A percentile compares a stretch with the other conserved stretches of the same genome.
phyloP scores from a whole-genome alignment of 2,888 invertebrate genomes.

The Scaptomyza reducta region DNA sequence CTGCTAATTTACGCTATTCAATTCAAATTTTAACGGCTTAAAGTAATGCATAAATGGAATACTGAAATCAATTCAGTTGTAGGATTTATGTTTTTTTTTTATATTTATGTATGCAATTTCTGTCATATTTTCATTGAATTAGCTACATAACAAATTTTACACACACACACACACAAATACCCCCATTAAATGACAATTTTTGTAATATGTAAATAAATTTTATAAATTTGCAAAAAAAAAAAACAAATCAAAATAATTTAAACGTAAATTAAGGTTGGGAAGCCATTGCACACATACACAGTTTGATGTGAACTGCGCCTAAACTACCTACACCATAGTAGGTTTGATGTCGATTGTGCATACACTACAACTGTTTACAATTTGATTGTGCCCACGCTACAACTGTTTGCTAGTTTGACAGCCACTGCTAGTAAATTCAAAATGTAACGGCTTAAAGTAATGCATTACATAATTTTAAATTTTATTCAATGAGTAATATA shows the following conservation, averaged over 20 bases:
- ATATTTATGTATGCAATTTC: neutral
- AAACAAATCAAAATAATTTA: neutral
- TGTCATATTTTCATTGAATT: neutral
- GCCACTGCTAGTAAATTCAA: neutral
- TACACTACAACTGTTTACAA: no score
- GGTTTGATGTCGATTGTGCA: constrained; percentile 1
- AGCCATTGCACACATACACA: neutral
- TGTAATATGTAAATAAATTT: neutral
- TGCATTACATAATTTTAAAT: neutral
- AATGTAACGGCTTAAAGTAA: neutral
- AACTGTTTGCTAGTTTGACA: no score
- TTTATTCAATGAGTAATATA: no score
- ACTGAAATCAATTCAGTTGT: neutral
- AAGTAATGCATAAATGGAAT: no score
- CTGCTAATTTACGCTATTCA: no score
- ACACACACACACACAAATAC: no score
- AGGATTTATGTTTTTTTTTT: no score
- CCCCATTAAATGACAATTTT: no score
- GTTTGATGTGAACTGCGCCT: neutral
- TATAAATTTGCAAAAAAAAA: neutral
- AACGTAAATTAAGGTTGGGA: neutral
- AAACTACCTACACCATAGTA: no score
- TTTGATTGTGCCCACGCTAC: no score
- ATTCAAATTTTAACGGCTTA: no score
- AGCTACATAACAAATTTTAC: no score